A percentile compares a stretch with the other conserved stretches of the same genome.
These are phyloP conservation scores for Oscheius sp. DNA, from an alignment of 2,888 invertebrate species.

Conservation along the genomic window DNA sequence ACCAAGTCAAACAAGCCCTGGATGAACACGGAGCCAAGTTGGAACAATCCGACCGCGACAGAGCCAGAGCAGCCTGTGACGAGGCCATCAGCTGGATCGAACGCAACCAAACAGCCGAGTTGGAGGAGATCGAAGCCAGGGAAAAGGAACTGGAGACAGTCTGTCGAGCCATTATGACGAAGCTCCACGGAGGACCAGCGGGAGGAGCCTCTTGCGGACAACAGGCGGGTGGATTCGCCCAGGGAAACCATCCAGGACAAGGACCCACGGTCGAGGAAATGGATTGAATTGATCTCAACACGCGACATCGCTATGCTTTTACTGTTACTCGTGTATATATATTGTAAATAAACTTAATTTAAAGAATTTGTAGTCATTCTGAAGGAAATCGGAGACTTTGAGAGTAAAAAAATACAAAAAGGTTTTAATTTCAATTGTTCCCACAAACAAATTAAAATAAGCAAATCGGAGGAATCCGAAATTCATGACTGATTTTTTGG, in stretches of 20 bases:
- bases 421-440: too few species aligned
- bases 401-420: too few species aligned
- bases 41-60: conserved; percentile 82
- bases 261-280: conserved; percentile 67
- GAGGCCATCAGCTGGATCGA: conserved; percentile 83
- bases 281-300: conserved; percentile 60
- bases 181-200: conserved; percentile 49
- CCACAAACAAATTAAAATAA: too few species aligned
- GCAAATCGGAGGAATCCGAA: too few species aligned
- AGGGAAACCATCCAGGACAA: conserved; percentile 35
- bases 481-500: too few species aligned
- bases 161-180: conserved; percentile 57
- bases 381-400: too few species aligned
- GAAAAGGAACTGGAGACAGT: conserved; percentile 55
- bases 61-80: conserved; percentile 85
- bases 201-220: conserved; percentile 43
- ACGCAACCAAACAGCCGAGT: conserved; percentile 81
- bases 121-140: conserved; percentile 71
- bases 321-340: not conserved
- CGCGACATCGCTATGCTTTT: too few species aligned
- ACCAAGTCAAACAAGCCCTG: conserved; percentile 59
- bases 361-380: too few species aligned
- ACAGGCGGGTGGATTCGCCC: conserved; percentile 34
- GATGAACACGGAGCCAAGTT: conserved; percentile 82
- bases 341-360: conserved; percentile 3